Evolutionary conservation across 2,113 vertebrate species (phyloP), one percentile per base, ranked within the genome.

Genomic region (Pitta sordida): DNA sequence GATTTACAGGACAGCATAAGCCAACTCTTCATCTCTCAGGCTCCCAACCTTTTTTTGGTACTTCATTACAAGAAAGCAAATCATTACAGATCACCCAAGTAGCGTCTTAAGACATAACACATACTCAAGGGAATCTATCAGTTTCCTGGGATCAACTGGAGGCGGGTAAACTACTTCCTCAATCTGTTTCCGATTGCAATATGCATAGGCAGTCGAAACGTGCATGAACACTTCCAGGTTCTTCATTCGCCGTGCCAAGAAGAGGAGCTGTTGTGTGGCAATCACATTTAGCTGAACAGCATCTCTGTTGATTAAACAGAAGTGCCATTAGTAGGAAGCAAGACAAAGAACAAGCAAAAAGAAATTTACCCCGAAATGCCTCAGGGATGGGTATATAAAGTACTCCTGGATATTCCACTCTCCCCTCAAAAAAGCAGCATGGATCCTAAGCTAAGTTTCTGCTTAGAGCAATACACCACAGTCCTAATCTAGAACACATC

Each of bases 181-280:
- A 37, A 99, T 99, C 85, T 99, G 98, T 88, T 99, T 98, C 23
- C 97, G 97, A 97, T 99, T 98, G 94, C 99, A 99, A 83, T 99
- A 98, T n/a, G 99, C 99, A 37, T 99, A 99, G 22, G 99, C 99
- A 7, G 99, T 99, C n/a, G 99, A 99, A 78, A 99, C 93, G 16
- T 99, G 99, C 92, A 99, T 95, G 93, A 99, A 99, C 67, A 99
- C 97, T 95, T 99, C 99, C 92, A 99, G 97, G 64, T 99, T 97
- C 96, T 99, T 99, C 98, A 99, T 99, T 58, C 62, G 97, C 87
- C 98, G 98, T 46, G 98, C 99, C 94, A 99, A 96, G 10, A 97
- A 94, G 80, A 99, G 84, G 94, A 99, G 98, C 95, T 99, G 98
- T 78, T 98, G 98, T 6, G 99, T 99, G 91, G 99, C 99, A 91